Evolutionary conservation across 2,113 vertebrate species (phyloP).

Genomic region (Cyprinodon brontotheroides): DNA sequence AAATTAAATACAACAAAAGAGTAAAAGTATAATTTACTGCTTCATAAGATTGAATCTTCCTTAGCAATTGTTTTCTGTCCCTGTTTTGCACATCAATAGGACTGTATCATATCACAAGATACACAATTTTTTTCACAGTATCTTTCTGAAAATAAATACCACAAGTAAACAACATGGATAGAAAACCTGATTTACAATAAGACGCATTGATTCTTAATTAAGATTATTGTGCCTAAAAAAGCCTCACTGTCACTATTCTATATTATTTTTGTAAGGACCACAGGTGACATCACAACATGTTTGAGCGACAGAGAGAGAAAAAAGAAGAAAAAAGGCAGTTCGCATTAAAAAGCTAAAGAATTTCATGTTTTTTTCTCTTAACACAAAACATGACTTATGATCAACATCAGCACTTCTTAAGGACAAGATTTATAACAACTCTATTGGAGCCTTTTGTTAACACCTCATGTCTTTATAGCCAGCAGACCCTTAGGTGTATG

Average conservation of each 20-base stretch:
- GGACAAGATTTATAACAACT: not conserved
- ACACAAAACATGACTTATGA: not conserved
- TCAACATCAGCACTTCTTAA: not conserved
- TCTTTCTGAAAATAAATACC: not conserved
- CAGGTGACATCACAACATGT: not conserved
- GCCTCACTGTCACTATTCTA: not conserved
- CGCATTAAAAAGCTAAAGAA: not conserved
- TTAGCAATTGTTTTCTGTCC: not conserved
- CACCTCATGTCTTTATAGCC: no score
- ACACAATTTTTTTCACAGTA: not conserved
- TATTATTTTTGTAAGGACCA: not conserved
- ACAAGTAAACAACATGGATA: not conserved
- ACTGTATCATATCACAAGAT: not conserved
- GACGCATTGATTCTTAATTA: not conserved
- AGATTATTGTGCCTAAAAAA: not conserved
- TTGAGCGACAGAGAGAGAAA: not conserved
- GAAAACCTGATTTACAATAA: not conserved
- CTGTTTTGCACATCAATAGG: no score
- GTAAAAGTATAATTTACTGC: not conserved
- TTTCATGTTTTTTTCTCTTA: not conserved
- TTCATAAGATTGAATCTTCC: not conserved
- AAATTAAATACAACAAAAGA: not conserved
- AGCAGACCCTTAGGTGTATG: no score
- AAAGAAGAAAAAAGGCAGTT: no score
- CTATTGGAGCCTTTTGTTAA: not conserved